Base-by-base conservation (phyloP, 2,888 invertebrate species). In the Polyommatus icarus region DNA sequence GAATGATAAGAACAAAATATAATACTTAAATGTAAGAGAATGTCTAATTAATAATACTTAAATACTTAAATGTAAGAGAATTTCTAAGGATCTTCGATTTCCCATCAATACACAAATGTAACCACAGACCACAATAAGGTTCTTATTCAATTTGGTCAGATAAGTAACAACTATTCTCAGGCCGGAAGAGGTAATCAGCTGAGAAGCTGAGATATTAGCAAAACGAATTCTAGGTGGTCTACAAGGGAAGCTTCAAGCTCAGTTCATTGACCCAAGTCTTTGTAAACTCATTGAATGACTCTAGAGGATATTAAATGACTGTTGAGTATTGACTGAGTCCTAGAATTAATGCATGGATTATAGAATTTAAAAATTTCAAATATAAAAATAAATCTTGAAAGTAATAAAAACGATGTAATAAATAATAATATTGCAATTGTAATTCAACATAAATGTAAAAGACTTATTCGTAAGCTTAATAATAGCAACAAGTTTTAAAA, bases 161-260 rank as follows among this genome's bases (percentile, higher is more conserved):
- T 29, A 32, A 67, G 67, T 67, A 12, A 6, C 59, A 20, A 59
- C 61, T 29, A 61, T 67, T 67, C 29, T 67, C 29, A 15, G 29
- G 29, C 67, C 18, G 67, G 67, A 67, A 29, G 67, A 67, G 67
- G 29, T 67, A 67, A 67, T 67, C 67, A 67, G 18, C 29, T 67
- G 67, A 18, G 67, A 67, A 67, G 67, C 67, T 29, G 6, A 29
- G 6, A 5, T 12, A n/a, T 29, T 67, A 67, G 15, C 67, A 29
- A 67, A 67, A 67, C 29, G 29, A 67, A 15, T 32, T 67, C 29
- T 29, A 67, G 15, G 61, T 61, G 20, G 61, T 61, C 61, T 61
- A 67, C 29, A 67, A 29, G 67, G 29, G 29, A 67, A 6, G 29
- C 6, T 24, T 67, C 12, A 15, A 20, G 12, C 61, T 67, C 5